Base-by-base conservation (phyloP, 2,888 invertebrate species). In the Cataglyphis cursor region DNA sequence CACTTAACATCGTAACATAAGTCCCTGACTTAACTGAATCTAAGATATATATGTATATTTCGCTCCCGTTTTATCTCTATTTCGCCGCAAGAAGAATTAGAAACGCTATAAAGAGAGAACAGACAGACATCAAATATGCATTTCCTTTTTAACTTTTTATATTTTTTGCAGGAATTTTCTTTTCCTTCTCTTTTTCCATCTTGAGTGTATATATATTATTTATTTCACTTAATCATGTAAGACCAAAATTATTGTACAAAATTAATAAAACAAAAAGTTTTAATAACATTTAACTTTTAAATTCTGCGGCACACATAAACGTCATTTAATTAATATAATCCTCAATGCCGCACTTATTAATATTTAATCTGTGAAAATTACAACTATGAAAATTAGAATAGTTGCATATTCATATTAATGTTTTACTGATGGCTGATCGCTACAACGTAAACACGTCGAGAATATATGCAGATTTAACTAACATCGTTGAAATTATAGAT, bases 1-100 rank as follows among this genome's bases (percentile, higher is more conserved):
- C 82, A 87, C 87, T 87, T 87, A 87, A 82, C 81, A 76, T 83
- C 82, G 62, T 62, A 80, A 73, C 83, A 31, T 73, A 18, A 38
- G 12, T 51, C 31, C 57, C 68, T 66, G 75, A 64, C 74, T 78
- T 78, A 82, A 82, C 81, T 48, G 64, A 72, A 51, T 76, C 59
- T 61, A 64, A 81, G 64, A 57, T 72, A 62, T 15, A 59, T 24
- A 54, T 54, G 12, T 44, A 44, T 44, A n/a, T 41, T 15, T 10
- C 10, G 6, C 21, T 31, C 10, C 10, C 48, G 51, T n/a, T 18
- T n/a, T 18, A 35, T 21, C 6, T n/a, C 12, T n/a, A 24, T 59
- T 62, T 74, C n/a, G 64, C 21, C 35, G 8, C 8, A 4, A 68
- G 18, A 12, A 78, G 44, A 54, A 65, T 57, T 9, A 6, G 18